These are phyloP conservation scores for Anneissia japonica DNA, from an alignment of 35 echinoderm and acorn worm species.

Conservation along the genomic window DNA sequence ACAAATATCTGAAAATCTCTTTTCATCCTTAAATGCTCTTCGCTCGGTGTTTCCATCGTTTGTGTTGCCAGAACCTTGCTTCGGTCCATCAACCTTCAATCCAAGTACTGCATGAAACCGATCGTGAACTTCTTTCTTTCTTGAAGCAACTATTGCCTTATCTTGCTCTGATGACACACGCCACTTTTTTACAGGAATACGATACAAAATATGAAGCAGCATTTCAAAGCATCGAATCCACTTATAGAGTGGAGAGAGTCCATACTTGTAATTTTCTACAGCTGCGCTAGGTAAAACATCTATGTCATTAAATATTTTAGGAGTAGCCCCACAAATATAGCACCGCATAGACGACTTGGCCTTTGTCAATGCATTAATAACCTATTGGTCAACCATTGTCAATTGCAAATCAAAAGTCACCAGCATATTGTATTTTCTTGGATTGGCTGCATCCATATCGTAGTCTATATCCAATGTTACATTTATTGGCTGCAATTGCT, in stretches of 20 bases:
- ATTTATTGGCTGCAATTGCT: constrained; percentile 18
- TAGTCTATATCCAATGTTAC: constrained; percentile 21
- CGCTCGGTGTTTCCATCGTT: constrained; percentile 51
- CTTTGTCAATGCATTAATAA: constrained; percentile 41
- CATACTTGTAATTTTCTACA: constrained; percentile 23
- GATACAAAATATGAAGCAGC: constrained; percentile 40
- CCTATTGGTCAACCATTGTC: constrained; percentile 55
- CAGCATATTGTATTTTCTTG: constrained; percentile 11
- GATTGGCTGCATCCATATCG: constrained; percentile 18
- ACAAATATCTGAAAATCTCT: constrained; percentile 33
- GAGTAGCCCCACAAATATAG: constrained; percentile 42
- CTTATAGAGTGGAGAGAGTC: constrained; percentile 29
- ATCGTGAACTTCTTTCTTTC: constrained; percentile 44
- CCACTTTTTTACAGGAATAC: constrained; percentile 43
- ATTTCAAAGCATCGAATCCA: constrained; percentile 53
- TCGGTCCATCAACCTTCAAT: constrained; percentile 52
- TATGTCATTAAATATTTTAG: constrained; percentile 34
- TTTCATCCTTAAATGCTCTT: constrained; percentile 51
- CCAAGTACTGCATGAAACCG: constrained; percentile 42
- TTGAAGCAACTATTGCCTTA: constrained; percentile 16
- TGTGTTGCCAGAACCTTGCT: constrained; percentile 50
- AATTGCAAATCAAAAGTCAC: constrained; percentile 38
- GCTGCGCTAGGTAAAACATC: constrained; percentile 3
- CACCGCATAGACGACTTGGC: constrained; percentile 50
- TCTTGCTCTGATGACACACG: constrained; percentile 11